phyloP scores from a whole-genome alignment of 2,888 invertebrate genomes.

The Nudaria mundana region DNA sequence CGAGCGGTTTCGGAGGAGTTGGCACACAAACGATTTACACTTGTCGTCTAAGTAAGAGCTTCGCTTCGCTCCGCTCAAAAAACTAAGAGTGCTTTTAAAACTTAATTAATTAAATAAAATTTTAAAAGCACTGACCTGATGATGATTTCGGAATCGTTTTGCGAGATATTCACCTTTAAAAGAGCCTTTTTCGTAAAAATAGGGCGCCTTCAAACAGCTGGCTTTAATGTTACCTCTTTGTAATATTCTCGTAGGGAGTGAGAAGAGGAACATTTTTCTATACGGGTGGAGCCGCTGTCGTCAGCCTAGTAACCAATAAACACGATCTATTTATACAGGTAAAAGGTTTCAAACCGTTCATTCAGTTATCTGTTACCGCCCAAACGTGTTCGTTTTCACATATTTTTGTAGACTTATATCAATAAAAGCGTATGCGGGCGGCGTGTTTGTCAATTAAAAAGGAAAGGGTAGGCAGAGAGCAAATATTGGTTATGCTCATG shows the following conservation, averaged over 20 bases:
- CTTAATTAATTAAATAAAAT: too few species aligned
- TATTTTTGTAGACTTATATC: slow-evolving; percentile 10
- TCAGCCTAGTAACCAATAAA: not conserved
- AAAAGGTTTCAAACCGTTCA: not conserved
- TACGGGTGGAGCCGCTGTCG: not conserved
- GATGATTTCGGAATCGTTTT: too few species aligned
- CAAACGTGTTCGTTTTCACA: not conserved
- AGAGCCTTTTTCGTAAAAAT: too few species aligned
- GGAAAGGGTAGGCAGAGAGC: slow-evolving; percentile 9
- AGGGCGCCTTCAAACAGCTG: too few species aligned
- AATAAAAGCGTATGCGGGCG: slow-evolving; percentile 30
- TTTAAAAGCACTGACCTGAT: too few species aligned
- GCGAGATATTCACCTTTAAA: too few species aligned
- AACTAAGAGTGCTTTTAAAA: too few species aligned
- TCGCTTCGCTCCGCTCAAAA: too few species aligned
- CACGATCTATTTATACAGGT: not conserved
- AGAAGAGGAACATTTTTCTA: not conserved
- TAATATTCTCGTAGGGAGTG: not conserved
- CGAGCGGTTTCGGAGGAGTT: too few species aligned
- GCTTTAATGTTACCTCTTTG: too few species aligned
- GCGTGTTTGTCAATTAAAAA: slow-evolving; percentile 38
- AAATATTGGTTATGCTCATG: slow-evolving; percentile 27
- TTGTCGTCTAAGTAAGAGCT: too few species aligned
- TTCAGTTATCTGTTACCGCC: not conserved
- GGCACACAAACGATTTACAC: too few species aligned